Conservation (phyloP, 2,113 vertebrate species). For the Bubo scandiacus region DNA sequence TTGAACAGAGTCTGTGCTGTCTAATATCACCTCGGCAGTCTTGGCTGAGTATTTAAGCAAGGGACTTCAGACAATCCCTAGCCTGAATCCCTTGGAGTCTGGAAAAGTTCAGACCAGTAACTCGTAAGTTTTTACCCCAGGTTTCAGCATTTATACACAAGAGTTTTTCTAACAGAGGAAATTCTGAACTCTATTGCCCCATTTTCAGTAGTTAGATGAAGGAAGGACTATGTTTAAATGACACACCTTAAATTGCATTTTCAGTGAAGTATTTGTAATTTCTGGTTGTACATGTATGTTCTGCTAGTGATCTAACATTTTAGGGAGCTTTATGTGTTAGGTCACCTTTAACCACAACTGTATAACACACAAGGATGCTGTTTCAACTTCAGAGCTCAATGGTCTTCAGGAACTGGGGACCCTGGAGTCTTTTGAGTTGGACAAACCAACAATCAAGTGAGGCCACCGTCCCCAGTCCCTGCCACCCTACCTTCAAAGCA, state of each 20-base stretch:
- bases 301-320: not conserved
- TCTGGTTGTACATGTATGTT: not conserved
- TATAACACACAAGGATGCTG: conserved; percentile 63
- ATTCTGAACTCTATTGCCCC: not conserved
- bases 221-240: not conserved
- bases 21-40: conserved; percentile 3
- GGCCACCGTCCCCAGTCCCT: not conserved
- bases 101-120: not conserved
- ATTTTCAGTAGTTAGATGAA: not conserved
- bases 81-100: not conserved
- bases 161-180: not conserved
- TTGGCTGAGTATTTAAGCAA: conserved; percentile 63
- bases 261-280: not conserved
- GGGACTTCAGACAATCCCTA: conserved; percentile 56
- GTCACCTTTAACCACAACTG: conserved; percentile 58
- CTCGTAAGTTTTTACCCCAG: not conserved
- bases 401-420: conserved; percentile 26
- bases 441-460: not conserved
- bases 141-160: not conserved
- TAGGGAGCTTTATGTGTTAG: not conserved
- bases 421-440: not conserved
- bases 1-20: conserved; percentile 8
- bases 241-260: not conserved
- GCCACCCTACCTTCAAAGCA: conserved; percentile 31
- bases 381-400: conserved; percentile 66